phyloP scores from a whole-genome alignment of 2,797 vertebrate species.

The Muscicapa striata region DNA sequence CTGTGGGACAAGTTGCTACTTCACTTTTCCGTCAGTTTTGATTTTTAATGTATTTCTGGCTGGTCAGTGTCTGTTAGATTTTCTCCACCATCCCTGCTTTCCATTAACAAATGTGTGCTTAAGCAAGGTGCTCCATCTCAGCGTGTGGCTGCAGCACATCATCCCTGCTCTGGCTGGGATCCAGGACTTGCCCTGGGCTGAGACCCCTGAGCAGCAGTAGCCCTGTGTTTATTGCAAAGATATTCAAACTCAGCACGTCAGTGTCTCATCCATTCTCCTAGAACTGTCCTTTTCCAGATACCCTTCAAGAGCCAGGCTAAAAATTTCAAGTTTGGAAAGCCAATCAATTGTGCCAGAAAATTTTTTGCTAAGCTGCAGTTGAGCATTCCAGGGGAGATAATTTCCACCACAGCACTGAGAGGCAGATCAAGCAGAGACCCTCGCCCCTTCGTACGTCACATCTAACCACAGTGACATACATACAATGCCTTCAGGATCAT shows the following conservation, averaged over 20 bases:
- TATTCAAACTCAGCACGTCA: fast-evolving
- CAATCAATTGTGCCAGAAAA: neutral
- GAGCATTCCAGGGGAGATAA: neutral
- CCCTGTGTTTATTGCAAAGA: fast-evolving
- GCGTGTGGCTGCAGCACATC: fast-evolving
- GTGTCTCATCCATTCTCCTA: neutral
- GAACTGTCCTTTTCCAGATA: neutral
- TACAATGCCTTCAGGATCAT: neutral
- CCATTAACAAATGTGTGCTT: fast-evolving
- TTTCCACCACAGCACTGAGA: neutral
- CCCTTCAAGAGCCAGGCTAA: neutral
- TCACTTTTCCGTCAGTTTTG: neutral
- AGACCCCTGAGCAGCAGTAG: fast-evolving
- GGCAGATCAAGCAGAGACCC: neutral
- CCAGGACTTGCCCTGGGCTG: fast-evolving
- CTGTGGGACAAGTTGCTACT: neutral
- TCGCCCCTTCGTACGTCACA: neutral
- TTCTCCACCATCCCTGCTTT: neutral
- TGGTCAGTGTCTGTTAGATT: fast-evolving
- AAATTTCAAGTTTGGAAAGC: neutral
- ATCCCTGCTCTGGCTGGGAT: fast-evolving
- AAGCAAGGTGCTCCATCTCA: fast-evolving
- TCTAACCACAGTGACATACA: slow-evolving; percentile 22
- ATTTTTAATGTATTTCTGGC: neutral
- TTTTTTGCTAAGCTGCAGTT: neutral